Evolutionary conservation across 2,113 vertebrate genomes (phyloP), one percentile per base, ranked within the genome.

Genomic region (Boulengeromyrus knoepffleri): DNA sequence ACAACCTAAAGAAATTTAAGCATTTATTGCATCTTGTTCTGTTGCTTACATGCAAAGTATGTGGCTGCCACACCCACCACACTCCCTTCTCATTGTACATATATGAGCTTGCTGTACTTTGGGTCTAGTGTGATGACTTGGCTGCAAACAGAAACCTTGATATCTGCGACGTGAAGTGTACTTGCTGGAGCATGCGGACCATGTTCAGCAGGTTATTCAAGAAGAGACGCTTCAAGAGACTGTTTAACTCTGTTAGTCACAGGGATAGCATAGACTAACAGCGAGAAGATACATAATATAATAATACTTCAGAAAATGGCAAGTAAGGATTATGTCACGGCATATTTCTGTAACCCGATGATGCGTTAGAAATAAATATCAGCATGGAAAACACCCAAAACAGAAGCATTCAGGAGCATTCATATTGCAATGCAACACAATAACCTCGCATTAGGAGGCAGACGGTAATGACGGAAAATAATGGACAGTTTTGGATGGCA

Each of bases 1-100:
- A 80, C 5, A 42, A 80, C 4, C 31, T 15, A 42, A 19, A 80
- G 39, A 77, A 39, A 36, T 36, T 6, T 42, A 80, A 8, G 36
- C 31, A 80, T 80, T 80, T 36, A 80, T 19, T 80, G 36, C 74
- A 42, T 42, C 74, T 80, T 39, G 13, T 42, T 80, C 74, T 50
- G 42, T 27, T 50, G 45, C 47, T n/a, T n/a, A 84, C 45, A 86
- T 86, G 47, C 46, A 86, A 86, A 86, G 84, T 49, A 86, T 86
- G 84, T 12, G 45, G 84, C 27, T 46, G 15, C 46, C 84, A 47
- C 46, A n/a, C 45, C n/a, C 24, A 50, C 8, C 10, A 27, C 46
- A 50, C 15, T 36, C 74, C 36, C 45, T n/a, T 86, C 21, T 86
- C 84, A 50, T 50, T 27, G 45, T 47, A 9, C 47, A 49, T 27